Evolutionary conservation across 2,113 vertebrate genomes (phyloP), one percentile per base, ranked within the genome.

Genomic region (Sminthopsis crassicaudata): DNA sequence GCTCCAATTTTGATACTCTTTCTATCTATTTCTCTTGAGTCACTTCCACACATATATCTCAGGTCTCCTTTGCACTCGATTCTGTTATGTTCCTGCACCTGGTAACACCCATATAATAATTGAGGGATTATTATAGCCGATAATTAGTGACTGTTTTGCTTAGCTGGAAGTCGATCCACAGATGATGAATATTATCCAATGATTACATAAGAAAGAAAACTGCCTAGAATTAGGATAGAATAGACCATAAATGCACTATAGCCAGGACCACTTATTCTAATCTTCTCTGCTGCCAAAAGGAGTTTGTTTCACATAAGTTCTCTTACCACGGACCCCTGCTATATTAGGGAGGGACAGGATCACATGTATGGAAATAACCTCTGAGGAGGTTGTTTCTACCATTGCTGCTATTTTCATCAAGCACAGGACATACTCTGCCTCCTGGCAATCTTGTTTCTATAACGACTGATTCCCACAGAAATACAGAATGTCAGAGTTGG

Each of bases 61-160:
- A 90, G 48, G 46, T 90, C 48, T 51, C 89, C 89, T 51, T 90
- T 30, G 48, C 48, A 90, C 27, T 51, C 3, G 25, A 90, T 48
- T 46, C 48, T 46, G 48, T 90, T 46, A 90, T 90, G 48, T 46
- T 90, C 48, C 48, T 51, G 48, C 89, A 90, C 89, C 89, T 90
- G 89, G 46, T 90, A 84, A 51, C 48, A 90, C 89, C 46, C 46
- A n/a, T 48, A 51, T 51, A 90, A 48, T 51, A 90, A 48, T 48
- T 48, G 89, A 90, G 48, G 48, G 89, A 90, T 90, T 90, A 90
- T 90, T 90, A 48, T 90, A 90, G 89, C 46, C 27, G 48, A 90
- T 90, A 46, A 90, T 90, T 90, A 90, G 89, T 90, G 48, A 90
- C 46, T 90, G 48, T 50, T 90, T 90, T 46, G 89, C 89, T 90